Percentiles rank a stretch among this genome's conserved stretches.
Conservation (phyloP, 2,113 vertebrate genomes). For the Isichthys henryi region DNA sequence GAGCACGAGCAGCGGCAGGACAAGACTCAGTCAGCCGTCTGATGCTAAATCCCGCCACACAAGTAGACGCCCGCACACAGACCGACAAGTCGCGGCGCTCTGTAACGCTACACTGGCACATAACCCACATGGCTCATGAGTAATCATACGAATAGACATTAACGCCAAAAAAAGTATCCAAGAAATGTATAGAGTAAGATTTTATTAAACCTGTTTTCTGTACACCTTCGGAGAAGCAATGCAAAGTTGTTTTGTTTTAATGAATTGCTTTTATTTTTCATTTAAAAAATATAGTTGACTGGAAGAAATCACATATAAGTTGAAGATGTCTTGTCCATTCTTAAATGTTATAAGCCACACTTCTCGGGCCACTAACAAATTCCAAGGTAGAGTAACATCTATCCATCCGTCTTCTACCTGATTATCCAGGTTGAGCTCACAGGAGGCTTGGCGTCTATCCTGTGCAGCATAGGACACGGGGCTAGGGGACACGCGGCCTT, state of each 20-base stretch:
- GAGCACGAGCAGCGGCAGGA: conserved; percentile 59
- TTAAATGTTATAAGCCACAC: background rate
- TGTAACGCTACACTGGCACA: background rate
- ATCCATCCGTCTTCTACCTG: background rate
- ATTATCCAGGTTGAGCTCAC: background rate
- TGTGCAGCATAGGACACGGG: background rate
- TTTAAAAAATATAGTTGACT: background rate
- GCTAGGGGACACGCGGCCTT: too few relatives aligned
- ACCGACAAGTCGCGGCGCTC: background rate
- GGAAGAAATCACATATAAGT: background rate
- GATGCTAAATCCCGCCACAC: conserved; percentile 17
- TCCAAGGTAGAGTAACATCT: background rate
- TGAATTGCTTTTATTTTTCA: background rate
- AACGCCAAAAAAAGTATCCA: background rate
- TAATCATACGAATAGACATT: background rate
- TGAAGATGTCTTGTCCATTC: background rate
- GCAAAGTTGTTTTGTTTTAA: background rate
- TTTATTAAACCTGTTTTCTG: background rate
- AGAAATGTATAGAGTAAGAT: background rate
- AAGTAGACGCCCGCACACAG: background rate
- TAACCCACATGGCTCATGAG: background rate
- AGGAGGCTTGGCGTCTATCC: background rate
- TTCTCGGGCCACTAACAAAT: background rate
- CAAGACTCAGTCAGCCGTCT: conserved; percentile 77
- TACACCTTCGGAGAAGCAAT: background rate